Conservation (phyloP, 2,113 vertebrate genomes). For the Cervus canadensis region DNA sequence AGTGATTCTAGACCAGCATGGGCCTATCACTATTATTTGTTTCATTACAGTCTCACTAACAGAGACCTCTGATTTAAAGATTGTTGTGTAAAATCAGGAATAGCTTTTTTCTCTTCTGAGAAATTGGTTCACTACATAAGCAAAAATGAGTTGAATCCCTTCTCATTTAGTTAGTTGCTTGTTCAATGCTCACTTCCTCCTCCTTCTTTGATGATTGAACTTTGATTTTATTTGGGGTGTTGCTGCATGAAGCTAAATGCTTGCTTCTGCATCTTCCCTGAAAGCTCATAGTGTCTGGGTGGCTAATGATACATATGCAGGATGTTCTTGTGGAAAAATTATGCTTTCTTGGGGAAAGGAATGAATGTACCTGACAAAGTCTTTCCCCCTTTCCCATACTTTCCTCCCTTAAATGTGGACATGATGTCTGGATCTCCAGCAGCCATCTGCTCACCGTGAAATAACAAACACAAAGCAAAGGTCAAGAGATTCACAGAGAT, state of each 20-base stretch:
- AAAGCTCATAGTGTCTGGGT: background rate
- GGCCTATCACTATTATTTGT: background rate
- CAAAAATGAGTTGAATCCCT: background rate
- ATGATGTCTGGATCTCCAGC: background rate
- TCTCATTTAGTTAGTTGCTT: background rate
- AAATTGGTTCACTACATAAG: background rate
- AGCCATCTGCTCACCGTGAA: background rate
- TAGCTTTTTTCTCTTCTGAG: constrained; percentile 33
- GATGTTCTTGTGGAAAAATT: background rate
- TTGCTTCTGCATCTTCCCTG: background rate
- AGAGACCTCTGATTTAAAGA: constrained; percentile 32
- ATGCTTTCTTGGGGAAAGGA: background rate
- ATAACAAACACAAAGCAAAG: background rate
- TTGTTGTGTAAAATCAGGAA: constrained; percentile 21
- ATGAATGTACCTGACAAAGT: background rate
- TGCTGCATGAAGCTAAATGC: background rate
- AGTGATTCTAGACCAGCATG: background rate
- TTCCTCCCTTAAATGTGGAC: background rate
- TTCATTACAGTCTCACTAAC: background rate
- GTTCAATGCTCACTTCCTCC: background rate
- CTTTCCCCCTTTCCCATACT: background rate
- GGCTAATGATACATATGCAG: background rate
- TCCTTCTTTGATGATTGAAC: background rate
- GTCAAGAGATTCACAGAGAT: background rate
- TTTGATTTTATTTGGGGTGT: background rate